Conservation (phyloP, 35 echinoderm and acorn worm species). For the Apostichopus parvimensis region DNA sequence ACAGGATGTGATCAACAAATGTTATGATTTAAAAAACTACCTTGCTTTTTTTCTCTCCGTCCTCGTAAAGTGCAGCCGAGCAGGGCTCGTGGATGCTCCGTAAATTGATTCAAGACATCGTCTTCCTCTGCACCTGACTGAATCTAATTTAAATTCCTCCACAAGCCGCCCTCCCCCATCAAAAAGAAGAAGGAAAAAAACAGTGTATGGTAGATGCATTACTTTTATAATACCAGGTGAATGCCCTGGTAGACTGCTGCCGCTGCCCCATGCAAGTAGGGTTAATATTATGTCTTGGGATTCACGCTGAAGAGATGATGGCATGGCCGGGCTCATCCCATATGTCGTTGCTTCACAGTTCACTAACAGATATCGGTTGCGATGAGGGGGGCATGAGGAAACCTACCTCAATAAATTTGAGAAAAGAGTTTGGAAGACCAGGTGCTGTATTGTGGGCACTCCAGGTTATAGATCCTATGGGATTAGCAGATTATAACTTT, state of each 20-base stretch:
- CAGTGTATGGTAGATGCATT: not conserved
- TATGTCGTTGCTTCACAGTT: constrained; percentile 35
- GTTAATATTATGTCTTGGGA: not conserved
- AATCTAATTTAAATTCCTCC: constrained; percentile 48
- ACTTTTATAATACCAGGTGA: constrained; percentile 10
- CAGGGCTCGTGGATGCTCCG: not conserved
- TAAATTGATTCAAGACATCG: constrained; percentile 38
- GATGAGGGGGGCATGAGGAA: not conserved
- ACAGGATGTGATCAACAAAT: not conserved
- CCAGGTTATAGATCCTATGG: not conserved
- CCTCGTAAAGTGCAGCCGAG: not conserved
- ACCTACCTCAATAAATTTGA: constrained; percentile 25
- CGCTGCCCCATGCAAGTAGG: not conserved
- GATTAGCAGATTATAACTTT: no score
- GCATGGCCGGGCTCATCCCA: constrained; percentile 15
- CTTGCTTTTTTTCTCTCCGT: not conserved
- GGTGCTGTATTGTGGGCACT: not conserved
- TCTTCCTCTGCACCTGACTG: constrained; percentile 18
- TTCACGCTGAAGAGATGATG: constrained; percentile 1
- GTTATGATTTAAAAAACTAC: constrained; percentile 20
- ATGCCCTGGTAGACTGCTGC: constrained; percentile 2
- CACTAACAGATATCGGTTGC: not conserved
- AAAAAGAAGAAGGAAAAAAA: not conserved
- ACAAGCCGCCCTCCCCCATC: constrained; percentile 6
- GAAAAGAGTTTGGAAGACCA: constrained; percentile 3